Evolutionary conservation across 2,797 vertebrate species (phyloP).

Genomic region (Salmo trutta): DNA sequence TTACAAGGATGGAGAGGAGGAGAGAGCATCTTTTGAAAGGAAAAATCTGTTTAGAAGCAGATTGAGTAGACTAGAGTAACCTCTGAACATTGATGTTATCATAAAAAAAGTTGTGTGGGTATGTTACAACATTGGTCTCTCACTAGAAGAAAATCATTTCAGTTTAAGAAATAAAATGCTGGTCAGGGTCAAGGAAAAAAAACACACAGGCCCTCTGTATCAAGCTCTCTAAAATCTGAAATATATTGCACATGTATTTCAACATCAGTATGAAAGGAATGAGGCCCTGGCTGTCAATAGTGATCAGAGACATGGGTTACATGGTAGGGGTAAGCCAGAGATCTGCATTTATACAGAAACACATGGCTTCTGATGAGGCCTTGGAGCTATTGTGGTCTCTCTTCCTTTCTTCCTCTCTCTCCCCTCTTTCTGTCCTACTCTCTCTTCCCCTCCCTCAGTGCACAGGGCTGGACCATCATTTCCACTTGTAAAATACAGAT

Average conservation of each 20-base stretch:
- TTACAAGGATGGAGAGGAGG: slow-evolving; percentile 5
- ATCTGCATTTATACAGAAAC: neutral
- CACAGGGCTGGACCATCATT: slow-evolving; percentile 73
- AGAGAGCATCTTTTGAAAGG: neutral
- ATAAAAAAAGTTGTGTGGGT: neutral
- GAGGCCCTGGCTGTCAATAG: slow-evolving; percentile 3
- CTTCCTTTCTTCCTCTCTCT: neutral
- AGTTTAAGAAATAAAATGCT: neutral
- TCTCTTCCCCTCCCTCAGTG: neutral
- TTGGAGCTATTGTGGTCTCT: neutral
- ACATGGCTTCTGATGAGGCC: neutral
- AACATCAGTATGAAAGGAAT: neutral
- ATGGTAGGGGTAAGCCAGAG: neutral
- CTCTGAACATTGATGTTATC: neutral
- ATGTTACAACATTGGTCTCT: neutral
- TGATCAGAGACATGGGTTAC: neutral
- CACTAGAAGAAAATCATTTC: neutral
- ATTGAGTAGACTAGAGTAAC: neutral
- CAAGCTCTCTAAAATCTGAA: neutral
- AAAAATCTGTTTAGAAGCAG: neutral
- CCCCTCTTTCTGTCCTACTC: neutral
- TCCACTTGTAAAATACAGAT: slow-evolving; percentile 67
- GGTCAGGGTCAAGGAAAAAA: neutral
- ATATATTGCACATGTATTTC: neutral
- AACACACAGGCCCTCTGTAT: neutral